Evolutionary conservation across 2,888 invertebrate species (phyloP), one percentile per base, ranked within the genome.

Genomic region (Noctua janthina): DNA sequence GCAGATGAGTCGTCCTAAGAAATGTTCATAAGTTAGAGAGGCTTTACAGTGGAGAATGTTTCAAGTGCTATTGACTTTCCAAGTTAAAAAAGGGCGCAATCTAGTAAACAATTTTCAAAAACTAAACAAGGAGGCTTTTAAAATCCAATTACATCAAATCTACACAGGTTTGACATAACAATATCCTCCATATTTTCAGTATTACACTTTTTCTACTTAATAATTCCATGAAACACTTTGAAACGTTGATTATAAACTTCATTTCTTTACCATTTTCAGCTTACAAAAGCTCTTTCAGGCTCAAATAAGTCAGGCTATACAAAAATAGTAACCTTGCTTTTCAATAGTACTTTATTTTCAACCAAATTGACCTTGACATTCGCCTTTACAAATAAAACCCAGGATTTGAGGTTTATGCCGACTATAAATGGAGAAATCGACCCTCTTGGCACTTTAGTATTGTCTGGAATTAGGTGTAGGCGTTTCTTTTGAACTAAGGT

Each of bases 381-480:
- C 35, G 56, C 20, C 56, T 56, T 54, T 67, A 69, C 64, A 69
- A 76, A 76, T 84, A 80, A 78, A 83, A 76, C n/a, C 70, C 51
- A 35, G 43, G 54, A 75, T 78, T 81, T 86, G 83, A 67, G 46
- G 68, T 66, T 51, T 17, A 67, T 67, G 81, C 64, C 64, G n/a
- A 35, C 78, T 71, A 62, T 83, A 82, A 77, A 76, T 73, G 49
- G 15, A 74, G 56, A 46, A 43, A 67, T 59, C 66, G 77, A 85
- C 77, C 88, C 75, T 88, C 79, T 79, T 43, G 54, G 59, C 67
- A 68, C 78, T 78, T 76, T 17, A 39, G 23, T 51, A 71, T 78
- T 49, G 70, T 29, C 67, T 82, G 59, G 74, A 66, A 73, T 85
- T 78, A 72, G 39, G 39, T 73, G 68, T 39, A 54, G 54, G 67